phyloP scores from a whole-genome alignment of 1,140 invertebrate genomes.

The Hormaphis cornu region DNA sequence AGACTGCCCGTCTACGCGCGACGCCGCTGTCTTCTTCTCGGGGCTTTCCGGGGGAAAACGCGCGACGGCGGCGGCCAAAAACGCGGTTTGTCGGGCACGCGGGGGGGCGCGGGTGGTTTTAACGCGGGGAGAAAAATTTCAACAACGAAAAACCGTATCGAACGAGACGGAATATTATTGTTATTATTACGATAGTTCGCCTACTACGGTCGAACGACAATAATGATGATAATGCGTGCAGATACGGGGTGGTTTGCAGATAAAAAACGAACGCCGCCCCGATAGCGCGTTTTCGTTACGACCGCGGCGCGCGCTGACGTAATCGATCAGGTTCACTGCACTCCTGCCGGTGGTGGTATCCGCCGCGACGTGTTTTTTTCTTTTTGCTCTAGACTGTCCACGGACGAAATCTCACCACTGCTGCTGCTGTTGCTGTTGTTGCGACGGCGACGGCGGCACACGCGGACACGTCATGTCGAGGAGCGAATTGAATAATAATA shows the following conservation, averaged over 20 bases:
- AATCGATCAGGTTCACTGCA: constrained; percentile 32
- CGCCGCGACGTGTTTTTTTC: neutral
- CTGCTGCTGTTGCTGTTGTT: neutral
- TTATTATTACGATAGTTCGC: neutral
- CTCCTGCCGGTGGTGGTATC: constrained; percentile 1
- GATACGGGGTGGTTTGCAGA: too few relatives aligned
- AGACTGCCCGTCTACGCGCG: neutral
- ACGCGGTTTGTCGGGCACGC: too few relatives aligned
- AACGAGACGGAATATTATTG: too few relatives aligned
- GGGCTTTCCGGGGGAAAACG: neutral
- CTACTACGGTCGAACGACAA: neutral
- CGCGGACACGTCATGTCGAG: neutral
- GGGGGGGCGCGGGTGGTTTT: too few relatives aligned
- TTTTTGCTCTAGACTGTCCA: too few relatives aligned
- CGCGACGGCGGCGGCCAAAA: neutral
- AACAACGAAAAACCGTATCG: too few relatives aligned
- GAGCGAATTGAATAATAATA: too few relatives aligned
- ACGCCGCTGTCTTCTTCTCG: neutral
- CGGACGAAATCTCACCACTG: too few relatives aligned
- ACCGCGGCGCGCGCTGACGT: constrained; percentile 15
- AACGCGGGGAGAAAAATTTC: too few relatives aligned
- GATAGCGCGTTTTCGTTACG: neutral
- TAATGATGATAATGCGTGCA: too few relatives aligned
- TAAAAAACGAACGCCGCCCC: neutral
- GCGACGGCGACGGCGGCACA: neutral